Evolutionary conservation across 2,113 vertebrate genomes (phyloP), one percentile per base, ranked within the genome.

Genomic region (Manacus vitellinus): DNA sequence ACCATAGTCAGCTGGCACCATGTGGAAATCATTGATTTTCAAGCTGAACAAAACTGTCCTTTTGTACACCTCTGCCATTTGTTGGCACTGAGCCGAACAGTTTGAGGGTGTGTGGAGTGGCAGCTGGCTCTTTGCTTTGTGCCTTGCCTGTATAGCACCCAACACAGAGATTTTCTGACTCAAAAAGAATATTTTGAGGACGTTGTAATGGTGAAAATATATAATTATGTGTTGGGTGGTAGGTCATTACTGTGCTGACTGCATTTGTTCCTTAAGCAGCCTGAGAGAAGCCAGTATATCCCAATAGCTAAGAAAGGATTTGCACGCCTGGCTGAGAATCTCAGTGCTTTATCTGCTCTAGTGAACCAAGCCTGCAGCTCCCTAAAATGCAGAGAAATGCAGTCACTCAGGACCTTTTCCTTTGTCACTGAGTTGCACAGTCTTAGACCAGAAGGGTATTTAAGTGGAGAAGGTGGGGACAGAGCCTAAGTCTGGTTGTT

Each of bases 301-400:
- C 93, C 88, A 80, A 92, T 41, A 88, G 94, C 94, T 93, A 93
- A 95, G 96, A 91, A 95, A 94, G 88, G 96, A 95, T 96, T 96
- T 96, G 85, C 76, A 95, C n/a, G 85, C 95, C 68, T 93, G 88
- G 47, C 85, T 93, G 85, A 61, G 73, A 70, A 96, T 96, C 92
- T 94, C 85, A 72, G 90, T 86, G 88, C 52, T 93, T 96, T 96
- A 96, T 94, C 68, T 94, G 88, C 94, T 96, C 93, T 93, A 96
- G 56, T 94, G 90, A 96, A 96, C 88, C 79, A 96, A 96, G 63
- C 73, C 65, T 95, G 43, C 67, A 88, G 15, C 79, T 88, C 59
- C 62, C 82, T 84, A 62, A 93, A 88, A 91, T 70, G 59, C 47
- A 72, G 65, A 88, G 52, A 84, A 95, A 92, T 88, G 37, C 54